phyloP scores from a whole-genome alignment of 2,113 vertebrate species.

The Ibidorhyncha struthersii region DNA sequence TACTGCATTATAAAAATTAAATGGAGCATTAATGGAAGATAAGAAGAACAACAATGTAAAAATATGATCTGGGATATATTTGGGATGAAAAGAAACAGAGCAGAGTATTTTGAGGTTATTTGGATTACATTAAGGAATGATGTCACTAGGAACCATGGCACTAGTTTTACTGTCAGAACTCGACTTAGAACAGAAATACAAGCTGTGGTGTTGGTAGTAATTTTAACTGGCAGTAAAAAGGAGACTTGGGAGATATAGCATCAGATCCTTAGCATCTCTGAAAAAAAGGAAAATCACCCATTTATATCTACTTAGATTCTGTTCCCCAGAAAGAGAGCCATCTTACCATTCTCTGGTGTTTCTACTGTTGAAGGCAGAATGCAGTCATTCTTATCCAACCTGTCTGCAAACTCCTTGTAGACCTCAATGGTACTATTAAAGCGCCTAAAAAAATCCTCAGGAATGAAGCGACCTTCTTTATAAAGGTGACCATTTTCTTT shows the following conservation, averaged over 20 bases:
- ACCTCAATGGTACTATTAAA: slow-evolving; percentile 80
- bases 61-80: neutral
- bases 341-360: slow-evolving; percentile 74
- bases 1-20: neutral
- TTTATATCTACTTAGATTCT: neutral
- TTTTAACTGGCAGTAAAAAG: neutral
- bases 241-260: neutral
- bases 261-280: neutral
- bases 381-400: slow-evolving; percentile 70
- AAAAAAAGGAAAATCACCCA: neutral
- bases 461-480: slow-evolving; percentile 68
- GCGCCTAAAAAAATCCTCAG: slow-evolving; percentile 78
- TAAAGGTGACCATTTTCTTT: slow-evolving; percentile 69
- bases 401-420: slow-evolving; percentile 74
- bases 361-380: slow-evolving; percentile 73
- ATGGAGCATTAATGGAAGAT: neutral
- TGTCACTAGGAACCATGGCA: neutral
- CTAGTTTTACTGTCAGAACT: neutral
- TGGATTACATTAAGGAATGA: neutral
- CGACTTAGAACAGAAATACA: neutral
- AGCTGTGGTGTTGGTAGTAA: neutral
- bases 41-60: neutral
- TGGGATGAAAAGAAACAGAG: slow-evolving; percentile 13
- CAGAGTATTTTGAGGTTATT: neutral
- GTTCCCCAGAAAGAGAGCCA: neutral